Conservation (phyloP, 2,888 invertebrate genomes). For the Limnephilus auricula region DNA sequence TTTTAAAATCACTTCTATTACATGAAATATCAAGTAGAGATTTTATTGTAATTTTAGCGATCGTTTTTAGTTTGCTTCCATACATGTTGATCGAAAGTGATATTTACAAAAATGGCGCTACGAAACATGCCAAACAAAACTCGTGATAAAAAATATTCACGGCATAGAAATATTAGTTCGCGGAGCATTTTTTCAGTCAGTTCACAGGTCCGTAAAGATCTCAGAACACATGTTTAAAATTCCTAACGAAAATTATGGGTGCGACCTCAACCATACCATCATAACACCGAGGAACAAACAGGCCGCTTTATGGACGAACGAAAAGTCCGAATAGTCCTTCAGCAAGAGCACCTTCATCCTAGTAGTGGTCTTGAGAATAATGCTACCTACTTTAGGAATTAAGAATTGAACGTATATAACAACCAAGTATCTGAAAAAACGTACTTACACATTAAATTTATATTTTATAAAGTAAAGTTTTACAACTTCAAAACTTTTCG, state of each 20-base stretch:
- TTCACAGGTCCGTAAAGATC: slow-evolving; percentile 6
- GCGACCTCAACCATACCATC: background rate
- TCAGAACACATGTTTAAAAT: slow-evolving; percentile 6
- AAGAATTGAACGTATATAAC: no score
- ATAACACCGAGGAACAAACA: background rate
- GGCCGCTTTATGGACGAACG: slow-evolving; percentile 2
- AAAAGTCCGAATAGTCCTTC: background rate
- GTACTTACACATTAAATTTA: no score
- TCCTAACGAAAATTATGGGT: slow-evolving; percentile 5
- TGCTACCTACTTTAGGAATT: no score
- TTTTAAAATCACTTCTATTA: no score
- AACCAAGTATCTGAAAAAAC: no score
- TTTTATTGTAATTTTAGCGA: no score
- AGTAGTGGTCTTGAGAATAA: background rate
- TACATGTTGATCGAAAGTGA: no score
- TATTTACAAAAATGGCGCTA: no score
- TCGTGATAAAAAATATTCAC: background rate
- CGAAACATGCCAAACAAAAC: background rate
- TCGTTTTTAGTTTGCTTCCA: no score
- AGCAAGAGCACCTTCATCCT: background rate
- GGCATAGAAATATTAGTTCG: background rate
- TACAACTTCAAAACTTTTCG: no score
- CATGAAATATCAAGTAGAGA: no score
- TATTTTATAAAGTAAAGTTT: no score
- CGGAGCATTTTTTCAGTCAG: slow-evolving; percentile 1